Evolutionary conservation across 1,140 invertebrate genomes (phyloP), one percentile per base, ranked within the genome.

Genomic region (Brachionus koreanus): DNA sequence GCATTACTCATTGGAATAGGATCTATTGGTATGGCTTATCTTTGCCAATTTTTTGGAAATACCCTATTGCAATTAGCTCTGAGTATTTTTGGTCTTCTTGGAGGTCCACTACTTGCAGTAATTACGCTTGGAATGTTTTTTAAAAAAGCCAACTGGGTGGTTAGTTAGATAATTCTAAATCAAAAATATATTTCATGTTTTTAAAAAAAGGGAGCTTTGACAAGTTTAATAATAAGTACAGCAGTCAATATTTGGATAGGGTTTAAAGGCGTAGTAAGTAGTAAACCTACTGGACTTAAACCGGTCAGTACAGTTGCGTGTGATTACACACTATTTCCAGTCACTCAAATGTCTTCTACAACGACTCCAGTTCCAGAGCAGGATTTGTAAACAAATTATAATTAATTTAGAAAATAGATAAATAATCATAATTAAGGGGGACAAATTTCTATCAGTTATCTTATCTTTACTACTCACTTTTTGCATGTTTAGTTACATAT

Each of bases 91-190:
- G 86, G 87, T 2, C 85, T 87, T 77, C 83, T 87, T 10, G 86
- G 85, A 10, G 87, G 87, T 7, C 87, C 87, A 2, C 63, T 88
- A 7, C 81, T 85, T 25, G 87, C 94, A 0, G 87, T 95, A 3
- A 96, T 96, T 86, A 92, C 93, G 0, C 86, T 96, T 29, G 95
- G 94, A 67, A 95, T 96, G 91, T 94, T 94, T 85, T 57, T 84
- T 90, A 94, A 94, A 1, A 93, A 91, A 90, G 93, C 94, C 86
- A 90, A 91, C 33, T 92, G 95, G 93, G 94, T 94, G 35, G 94
- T 93, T 0, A 61, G 42, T 52, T 13, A 5, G 19, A 42, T 39
- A 39, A 25, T 39, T 16, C n/a, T 42, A 39, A 61, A 37, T 42
- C 10, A 6, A 5, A 9, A 16, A 25, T 52, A 3, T 61, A 6